Evolutionary conservation across 2,797 vertebrate species (phyloP), one percentile per base, ranked within the genome.

Genomic region (Bufotes viridis): DNA sequence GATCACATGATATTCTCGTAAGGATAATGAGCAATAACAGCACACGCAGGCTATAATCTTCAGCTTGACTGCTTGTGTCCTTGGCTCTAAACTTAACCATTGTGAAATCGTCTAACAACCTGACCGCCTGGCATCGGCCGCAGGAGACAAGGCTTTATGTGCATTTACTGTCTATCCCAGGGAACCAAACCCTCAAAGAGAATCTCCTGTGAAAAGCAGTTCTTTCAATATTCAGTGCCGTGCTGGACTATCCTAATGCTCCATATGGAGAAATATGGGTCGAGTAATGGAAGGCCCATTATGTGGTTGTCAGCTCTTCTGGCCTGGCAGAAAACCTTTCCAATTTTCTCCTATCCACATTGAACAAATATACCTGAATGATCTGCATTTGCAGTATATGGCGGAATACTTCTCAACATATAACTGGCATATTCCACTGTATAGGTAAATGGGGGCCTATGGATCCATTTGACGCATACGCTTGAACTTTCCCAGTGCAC

Each of bases 1-100:
- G 17, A 51, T 87, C 86, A 83, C 86, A 82, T 87, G 86, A 83
- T 87, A 55, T 82, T 60, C 65, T 55, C 26, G 60, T 53, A 26
- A 20, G 60, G 29, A 67, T 49, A 58, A 87, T 83, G 72, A 83
- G 60, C 57, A 60, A 78, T 60, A 65, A 42, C 53, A 69, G 20
- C 80, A 76, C 60, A 49, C 49, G 60, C 81, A 15, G 26, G 51
- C 17, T 69, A 61, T 83, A 84, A 84, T 11, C 74, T 69, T 67
- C 58, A 63, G 29, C 85, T 53, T 24, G 26, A 70, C 61, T 55
- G 61, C n/a, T 11, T 60, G 26, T 51, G 26, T 58, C 63, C 81
- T 79, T 87, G 85, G 26, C 74, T 53, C 49, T 24, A 10, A 70
- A 72, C 5, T 24, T 17, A 70, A 15, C 72, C 53, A 70, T 70